phyloP scores from a whole-genome alignment of 2,888 invertebrate genomes.

The Philhelius pedissequus region DNA sequence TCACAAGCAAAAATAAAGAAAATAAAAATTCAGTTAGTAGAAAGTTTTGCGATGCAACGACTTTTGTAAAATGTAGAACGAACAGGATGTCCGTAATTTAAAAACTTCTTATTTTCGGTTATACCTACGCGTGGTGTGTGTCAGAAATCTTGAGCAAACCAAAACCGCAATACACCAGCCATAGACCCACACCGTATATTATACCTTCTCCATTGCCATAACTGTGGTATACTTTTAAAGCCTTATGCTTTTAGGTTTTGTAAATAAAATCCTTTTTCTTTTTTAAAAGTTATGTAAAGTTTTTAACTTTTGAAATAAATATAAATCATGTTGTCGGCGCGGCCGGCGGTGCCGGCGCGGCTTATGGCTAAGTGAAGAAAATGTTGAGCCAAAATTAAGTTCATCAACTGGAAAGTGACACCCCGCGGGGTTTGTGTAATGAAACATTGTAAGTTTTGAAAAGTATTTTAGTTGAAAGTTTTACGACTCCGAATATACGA shows the following conservation, averaged over 20 bases:
- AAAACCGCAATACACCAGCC: background rate
- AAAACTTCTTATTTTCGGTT: constrained; percentile 30
- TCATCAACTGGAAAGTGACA: background rate
- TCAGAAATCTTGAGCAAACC: constrained; percentile 32
- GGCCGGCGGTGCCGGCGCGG: background rate
- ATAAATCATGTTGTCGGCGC: background rate
- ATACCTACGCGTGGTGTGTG: constrained; percentile 25
- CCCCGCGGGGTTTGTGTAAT: background rate
- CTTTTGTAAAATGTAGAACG: constrained; percentile 17
- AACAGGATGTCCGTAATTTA: constrained; percentile 43
- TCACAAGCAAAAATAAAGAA: background rate
- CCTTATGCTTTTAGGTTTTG: constrained; percentile 12
- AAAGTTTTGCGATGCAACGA: constrained; percentile 35
- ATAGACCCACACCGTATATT: background rate
- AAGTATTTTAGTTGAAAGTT: background rate
- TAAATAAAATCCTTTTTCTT: constrained; percentile 18
- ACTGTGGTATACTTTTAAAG: background rate
- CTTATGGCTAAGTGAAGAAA: background rate
- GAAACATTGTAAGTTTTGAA: background rate
- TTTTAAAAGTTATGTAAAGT: background rate
- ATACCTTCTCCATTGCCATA: background rate
- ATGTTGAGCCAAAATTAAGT: background rate
- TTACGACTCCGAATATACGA: background rate
- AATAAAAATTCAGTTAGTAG: constrained; percentile 19
- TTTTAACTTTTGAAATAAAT: constrained; percentile 21